phyloP scores from a whole-genome alignment of 30 jellyfish, hydroid and myxozoan genomes.

The Chrysaora quinquecirrha region DNA sequence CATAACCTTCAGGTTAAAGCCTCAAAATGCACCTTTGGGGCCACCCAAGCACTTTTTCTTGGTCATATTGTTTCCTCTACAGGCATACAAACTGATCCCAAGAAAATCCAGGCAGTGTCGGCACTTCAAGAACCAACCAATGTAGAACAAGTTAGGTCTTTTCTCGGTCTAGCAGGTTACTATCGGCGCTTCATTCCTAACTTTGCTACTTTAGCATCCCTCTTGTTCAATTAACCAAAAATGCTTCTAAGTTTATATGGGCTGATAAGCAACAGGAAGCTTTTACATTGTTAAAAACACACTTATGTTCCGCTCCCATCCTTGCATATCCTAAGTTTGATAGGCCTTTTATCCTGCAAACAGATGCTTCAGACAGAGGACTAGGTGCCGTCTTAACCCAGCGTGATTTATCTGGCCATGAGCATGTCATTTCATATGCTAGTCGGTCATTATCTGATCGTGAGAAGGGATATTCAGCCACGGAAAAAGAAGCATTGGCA shows the following conservation, averaged over 20 bases:
- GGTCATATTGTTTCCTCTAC: conserved; percentile 33
- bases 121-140: conserved; percentile 9
- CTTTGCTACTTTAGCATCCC: conserved; percentile 59
- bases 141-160: conserved; percentile 41
- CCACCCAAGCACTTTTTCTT: conserved; percentile 13
- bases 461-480: conserved; percentile 40
- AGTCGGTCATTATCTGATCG: conserved; percentile 32
- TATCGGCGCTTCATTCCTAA: conserved; percentile 40
- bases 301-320: conserved; percentile 44
- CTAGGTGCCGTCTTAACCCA: conserved; percentile 46
- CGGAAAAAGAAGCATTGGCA: conserved; percentile 57
- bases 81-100: conserved; percentile 49
- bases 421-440: conserved; percentile 52
- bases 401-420: conserved; percentile 12
- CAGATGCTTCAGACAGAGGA: conserved; percentile 51
- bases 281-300: conserved; percentile 1
- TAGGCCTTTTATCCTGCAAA: conserved; percentile 32
- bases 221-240: conserved; percentile 31
- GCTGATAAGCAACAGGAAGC: conserved; percentile 25
- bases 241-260: conserved; percentile 20
- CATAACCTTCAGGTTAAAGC: conserved; percentile 49
- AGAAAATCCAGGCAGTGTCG: conserved; percentile 28
- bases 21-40: conserved; percentile 41
- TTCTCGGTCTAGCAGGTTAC: conserved; percentile 43
- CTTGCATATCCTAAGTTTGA: conserved; percentile 39